Conservation (phyloP, 2,113 vertebrate species). For the Aspiorhynchus laticeps region DNA sequence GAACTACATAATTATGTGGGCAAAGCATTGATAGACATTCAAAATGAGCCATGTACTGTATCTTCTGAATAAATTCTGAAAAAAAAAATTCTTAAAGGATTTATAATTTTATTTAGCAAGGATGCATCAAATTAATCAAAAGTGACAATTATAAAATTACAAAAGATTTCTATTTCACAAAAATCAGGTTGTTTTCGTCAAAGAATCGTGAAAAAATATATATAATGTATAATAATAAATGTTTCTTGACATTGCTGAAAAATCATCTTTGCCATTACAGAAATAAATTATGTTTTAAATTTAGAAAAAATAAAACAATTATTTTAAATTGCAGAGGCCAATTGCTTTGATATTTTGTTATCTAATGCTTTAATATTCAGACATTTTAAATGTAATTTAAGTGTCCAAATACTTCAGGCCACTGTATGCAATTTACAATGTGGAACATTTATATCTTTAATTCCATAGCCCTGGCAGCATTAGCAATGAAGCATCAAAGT, state of each 20-base stretch:
- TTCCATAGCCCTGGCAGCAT: neutral
- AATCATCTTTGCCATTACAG: too few relatives aligned
- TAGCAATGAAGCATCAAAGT: conserved; percentile 20
- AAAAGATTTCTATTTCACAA: neutral
- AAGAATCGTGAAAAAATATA: too few relatives aligned
- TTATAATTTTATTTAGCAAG: neutral
- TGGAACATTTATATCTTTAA: neutral
- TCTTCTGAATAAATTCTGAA: too few relatives aligned
- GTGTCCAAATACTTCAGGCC: neutral
- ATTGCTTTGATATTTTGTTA: neutral
- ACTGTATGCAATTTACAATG: conserved; percentile 8
- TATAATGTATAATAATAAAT: too few relatives aligned
- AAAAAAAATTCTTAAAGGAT: neutral
- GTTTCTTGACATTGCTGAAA: too few relatives aligned
- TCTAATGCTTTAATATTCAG: conserved; percentile 7
- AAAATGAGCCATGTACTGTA: too few relatives aligned
- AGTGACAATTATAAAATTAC: neutral
- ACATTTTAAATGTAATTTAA: neutral
- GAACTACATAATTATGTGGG: neutral
- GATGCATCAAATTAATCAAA: neutral
- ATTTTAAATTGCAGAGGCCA: neutral
- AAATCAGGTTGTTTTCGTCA: neutral
- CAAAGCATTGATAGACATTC: neutral
- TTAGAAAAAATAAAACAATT: too few relatives aligned
- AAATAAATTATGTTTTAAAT: too few relatives aligned